Base-by-base conservation (phyloP, 2,888 invertebrate genomes). In the Clivina fossor region DNA sequence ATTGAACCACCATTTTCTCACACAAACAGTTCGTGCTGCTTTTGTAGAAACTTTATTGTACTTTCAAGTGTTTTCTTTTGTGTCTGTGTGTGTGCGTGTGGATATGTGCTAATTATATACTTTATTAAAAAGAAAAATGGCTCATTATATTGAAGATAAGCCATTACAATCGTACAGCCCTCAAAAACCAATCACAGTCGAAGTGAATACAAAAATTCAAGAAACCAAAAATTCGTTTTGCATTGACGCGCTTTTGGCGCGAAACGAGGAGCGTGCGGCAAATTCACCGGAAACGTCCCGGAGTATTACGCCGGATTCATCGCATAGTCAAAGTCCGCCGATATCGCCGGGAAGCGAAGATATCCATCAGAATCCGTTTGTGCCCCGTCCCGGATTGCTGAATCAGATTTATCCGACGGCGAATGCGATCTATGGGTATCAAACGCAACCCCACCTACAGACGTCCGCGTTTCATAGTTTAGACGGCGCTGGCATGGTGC, bases 321-420 rank as follows among this genome's bases (percentile, higher is more conserved):
- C 85, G 24, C 82, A 82, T 60, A 85, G 85, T 65, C 86, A 86
- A 55, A 90, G 90, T 71, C 90, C 90, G 0, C 90, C 90, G 0
- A 91, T 91, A 38, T 90, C 90, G 7, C 90, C 90, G 0, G 90
- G 90, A 2, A 90, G 89, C 24, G 91, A 91, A 68, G 89, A 88
- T 46, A 83, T 79, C 60, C 74, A 75, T 24, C 69, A 69, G 55
- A 71, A 72, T 46, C 67, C 70, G 26, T 74, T 83, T 60, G 80
- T 85, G 63, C 84, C 84, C 0, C 77, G 82, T 58, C 82, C 82
- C 0, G 82, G 83, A 0, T 76, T 83, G 0, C 73, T 83, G 4
- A 80, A 70, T 59, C 71, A 74, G 53, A 68, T 72, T 47, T 73
- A 74, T 61, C 69, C 72, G 22, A 63, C 50, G 40, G 64, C 63